phyloP scores from a whole-genome alignment of 1,140 invertebrate species.

The Lepidostoma basale region DNA sequence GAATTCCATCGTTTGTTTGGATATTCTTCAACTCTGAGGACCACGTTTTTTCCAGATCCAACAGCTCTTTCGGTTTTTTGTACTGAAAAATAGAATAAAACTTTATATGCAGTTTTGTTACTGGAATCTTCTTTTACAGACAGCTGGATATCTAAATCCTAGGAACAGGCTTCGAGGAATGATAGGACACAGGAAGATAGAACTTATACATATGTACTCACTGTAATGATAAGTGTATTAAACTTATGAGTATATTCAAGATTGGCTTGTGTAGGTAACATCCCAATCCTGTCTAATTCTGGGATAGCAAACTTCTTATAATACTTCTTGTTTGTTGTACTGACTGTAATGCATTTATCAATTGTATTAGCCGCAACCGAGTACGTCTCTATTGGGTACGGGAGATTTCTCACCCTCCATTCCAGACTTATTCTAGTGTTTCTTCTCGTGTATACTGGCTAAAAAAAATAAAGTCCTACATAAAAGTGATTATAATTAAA shows the following conservation, averaged over 20 bases:
- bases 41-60: constrained; percentile 72
- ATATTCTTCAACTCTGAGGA: constrained; percentile 54
- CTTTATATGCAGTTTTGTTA: too few species aligned
- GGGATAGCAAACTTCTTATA: constrained; percentile 76
- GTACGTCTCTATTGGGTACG: constrained; percentile 74
- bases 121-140: too few species aligned
- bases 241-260: constrained; percentile 72
- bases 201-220: constrained; percentile 53
- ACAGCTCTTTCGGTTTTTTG: constrained; percentile 71
- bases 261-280: constrained; percentile 66
- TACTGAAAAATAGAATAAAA: constrained; percentile 65
- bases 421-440: constrained; percentile 76
- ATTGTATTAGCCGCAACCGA: constrained; percentile 68
- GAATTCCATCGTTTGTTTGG: constrained; percentile 55
- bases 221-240: constrained; percentile 79
- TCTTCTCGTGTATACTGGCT: constrained; percentile 72
- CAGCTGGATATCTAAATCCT: too few species aligned
- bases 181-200: too few species aligned
- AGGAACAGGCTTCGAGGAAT: too few species aligned
- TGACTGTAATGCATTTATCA: constrained; percentile 68
- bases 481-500: constrained; percentile 41
- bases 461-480: constrained; percentile 52
- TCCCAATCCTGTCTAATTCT: constrained; percentile 70
- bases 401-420: constrained; percentile 81
- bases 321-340: constrained; percentile 82